These are phyloP conservation scores for Spilogale gracilis DNA, from an alignment of 2,113 vertebrate genomes.

Conservation along the genomic window DNA sequence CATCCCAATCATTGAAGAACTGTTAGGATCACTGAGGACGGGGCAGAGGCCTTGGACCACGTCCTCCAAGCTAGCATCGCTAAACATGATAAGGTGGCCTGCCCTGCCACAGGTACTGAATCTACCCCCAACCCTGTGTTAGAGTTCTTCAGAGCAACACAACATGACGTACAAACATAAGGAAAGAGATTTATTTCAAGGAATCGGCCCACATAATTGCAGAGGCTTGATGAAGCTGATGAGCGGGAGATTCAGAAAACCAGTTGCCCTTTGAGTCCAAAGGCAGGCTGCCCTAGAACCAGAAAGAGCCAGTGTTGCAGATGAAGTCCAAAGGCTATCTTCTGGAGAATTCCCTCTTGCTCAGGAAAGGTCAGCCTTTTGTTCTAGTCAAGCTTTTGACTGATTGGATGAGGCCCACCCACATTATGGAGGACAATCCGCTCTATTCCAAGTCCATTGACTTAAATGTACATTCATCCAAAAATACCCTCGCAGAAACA, in stretches of 20 bases:
- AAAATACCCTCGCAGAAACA: not conserved
- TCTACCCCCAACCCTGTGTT: no score
- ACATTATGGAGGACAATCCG: not conserved
- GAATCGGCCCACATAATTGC: not conserved
- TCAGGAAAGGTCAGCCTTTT: no score
- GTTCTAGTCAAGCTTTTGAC: not conserved
- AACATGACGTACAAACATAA: not conserved
- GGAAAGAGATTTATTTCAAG: not conserved
- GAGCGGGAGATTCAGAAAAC: not conserved
- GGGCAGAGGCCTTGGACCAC: not conserved
- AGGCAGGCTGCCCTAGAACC: not conserved
- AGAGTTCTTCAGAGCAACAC: not conserved
- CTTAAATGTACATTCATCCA: not conserved
- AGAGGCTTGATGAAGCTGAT: not conserved
- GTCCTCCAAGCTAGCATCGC: not conserved
- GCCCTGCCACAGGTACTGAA: not conserved
- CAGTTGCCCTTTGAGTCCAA: not conserved
- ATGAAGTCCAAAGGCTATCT: not conserved
- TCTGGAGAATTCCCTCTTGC: not conserved
- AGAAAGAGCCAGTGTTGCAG: not conserved
- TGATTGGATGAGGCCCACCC: not conserved
- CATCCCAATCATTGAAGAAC: not conserved
- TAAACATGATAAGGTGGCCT: not conserved
- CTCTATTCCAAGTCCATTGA: not conserved
- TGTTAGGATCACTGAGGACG: not conserved